These are phyloP conservation scores for Digitonthophagus gazella DNA, from an alignment of 2,888 invertebrate species.

Conservation along the genomic window DNA sequence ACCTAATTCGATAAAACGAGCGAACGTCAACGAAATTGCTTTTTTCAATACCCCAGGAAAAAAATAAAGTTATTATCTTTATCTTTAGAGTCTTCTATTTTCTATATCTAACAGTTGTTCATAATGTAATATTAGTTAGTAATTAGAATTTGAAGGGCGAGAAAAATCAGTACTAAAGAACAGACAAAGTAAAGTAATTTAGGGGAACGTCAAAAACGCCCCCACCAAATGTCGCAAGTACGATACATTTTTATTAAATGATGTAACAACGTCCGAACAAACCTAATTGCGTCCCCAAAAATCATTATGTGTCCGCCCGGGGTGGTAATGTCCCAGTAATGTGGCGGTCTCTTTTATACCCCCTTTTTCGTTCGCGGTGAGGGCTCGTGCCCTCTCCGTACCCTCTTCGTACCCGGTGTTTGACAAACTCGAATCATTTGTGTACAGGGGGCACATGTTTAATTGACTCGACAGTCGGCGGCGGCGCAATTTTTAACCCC, in stretches of 20 bases:
- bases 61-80: too few relatives aligned
- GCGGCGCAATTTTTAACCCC: slow-evolving; percentile 36
- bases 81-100: too few relatives aligned
- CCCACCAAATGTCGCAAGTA: slow-evolving; percentile 40
- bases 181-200: slow-evolving; percentile 4
- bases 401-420: slow-evolving; percentile 41
- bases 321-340: slow-evolving; percentile 47
- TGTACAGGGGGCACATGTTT: slow-evolving; percentile 47
- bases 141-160: too few relatives aligned
- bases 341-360: slow-evolving; percentile 25
- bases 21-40: not conserved
- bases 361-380: slow-evolving; percentile 11
- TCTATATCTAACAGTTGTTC: too few relatives aligned
- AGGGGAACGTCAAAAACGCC: slow-evolving; percentile 24
- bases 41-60: not conserved
- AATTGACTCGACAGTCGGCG: slow-evolving; percentile 41
- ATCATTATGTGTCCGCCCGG: slow-evolving; percentile 51
- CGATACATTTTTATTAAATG: slow-evolving; percentile 42
- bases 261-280: slow-evolving; percentile 46
- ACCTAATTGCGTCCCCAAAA: slow-evolving; percentile 53
- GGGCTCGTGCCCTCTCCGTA: slow-evolving; percentile 25
- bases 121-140: too few relatives aligned
- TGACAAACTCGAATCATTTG: slow-evolving; percentile 49
- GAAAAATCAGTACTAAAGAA: not conserved
- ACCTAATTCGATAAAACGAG: not conserved